Evolutionary conservation across 1,140 invertebrate genomes (phyloP).

Genomic region (Solenopsis fugax): DNA sequence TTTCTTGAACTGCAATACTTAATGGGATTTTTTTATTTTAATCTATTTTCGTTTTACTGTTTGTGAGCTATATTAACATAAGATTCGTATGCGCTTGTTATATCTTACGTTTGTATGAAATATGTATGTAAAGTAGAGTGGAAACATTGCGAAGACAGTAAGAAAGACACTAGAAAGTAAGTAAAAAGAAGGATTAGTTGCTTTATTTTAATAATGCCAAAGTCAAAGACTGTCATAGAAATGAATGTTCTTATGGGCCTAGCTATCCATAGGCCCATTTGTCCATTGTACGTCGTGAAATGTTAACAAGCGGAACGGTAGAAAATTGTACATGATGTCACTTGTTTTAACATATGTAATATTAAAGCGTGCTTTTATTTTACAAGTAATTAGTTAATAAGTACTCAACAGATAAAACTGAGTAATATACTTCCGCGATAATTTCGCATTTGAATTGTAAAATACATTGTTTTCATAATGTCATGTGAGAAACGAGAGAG

Average conservation of each 20-base stretch:
- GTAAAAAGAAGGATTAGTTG: constrained; percentile 25
- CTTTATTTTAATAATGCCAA: constrained; percentile 67
- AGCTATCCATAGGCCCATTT: constrained; percentile 30
- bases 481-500: constrained; percentile 33
- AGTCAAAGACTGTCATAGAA: constrained; percentile 67
- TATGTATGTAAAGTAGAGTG: constrained; percentile 2
- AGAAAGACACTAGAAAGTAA: too few species aligned
- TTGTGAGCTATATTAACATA: neutral
- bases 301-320: constrained; percentile 38
- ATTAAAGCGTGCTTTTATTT: constrained; percentile 46
- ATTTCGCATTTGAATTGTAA: constrained; percentile 53
- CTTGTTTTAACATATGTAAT: constrained; percentile 39
- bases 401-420: neutral
- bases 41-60: constrained; percentile 16
- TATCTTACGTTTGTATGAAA: constrained; percentile 26
- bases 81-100: constrained; percentile 20
- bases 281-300: constrained; percentile 61
- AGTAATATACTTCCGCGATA: constrained; percentile 65
- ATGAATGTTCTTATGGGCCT: constrained; percentile 51
- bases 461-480: constrained; percentile 24
- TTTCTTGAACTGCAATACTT: neutral
- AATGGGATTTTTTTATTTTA: constrained; percentile 19
- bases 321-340: constrained; percentile 18
- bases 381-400: constrained; percentile 43
- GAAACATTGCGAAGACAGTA: constrained; percentile 34